A percentile compares a stretch with the other conserved stretches of the same genome.
These are phyloP conservation scores for Mimas tiliae DNA, from an alignment of 2,888 invertebrate species.

Conservation along the genomic window DNA sequence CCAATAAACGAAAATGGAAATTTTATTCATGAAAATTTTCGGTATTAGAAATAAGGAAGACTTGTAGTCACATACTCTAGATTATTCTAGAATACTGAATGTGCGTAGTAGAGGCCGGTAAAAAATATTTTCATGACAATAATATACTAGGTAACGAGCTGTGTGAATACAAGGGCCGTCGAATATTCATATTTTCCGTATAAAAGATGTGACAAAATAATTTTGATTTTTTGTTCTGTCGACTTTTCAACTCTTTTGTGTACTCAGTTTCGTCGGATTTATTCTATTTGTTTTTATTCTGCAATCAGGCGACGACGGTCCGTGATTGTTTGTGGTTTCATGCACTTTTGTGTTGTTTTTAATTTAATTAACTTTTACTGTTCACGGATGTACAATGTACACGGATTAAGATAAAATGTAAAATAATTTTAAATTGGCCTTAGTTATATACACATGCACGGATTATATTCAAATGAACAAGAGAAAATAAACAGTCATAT, in stretches of 20 bases:
- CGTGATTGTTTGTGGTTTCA: conserved; percentile 8
- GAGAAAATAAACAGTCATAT: too few relatives aligned
- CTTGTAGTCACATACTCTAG: not conserved
- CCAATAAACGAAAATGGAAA: conserved; percentile 8
- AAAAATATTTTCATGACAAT: not conserved
- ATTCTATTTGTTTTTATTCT: conserved; percentile 21
- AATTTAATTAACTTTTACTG: conserved; percentile 5
- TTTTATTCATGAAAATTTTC: conserved; percentile 17
- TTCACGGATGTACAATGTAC: not conserved
- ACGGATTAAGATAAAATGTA: not conserved
- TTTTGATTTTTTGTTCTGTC: not conserved
- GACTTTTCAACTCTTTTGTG: conserved; percentile 13
- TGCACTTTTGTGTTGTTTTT: conserved; percentile 11
- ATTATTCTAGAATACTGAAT: not conserved
- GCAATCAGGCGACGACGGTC: conserved; percentile 17
- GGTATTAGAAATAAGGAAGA: conserved; percentile 6
- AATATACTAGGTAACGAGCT: conserved; percentile 13
- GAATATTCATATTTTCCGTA: not conserved
- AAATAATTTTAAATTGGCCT: not conserved
- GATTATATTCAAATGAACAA: too few relatives aligned
- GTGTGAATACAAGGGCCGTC: not conserved
- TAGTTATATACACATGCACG: not conserved
- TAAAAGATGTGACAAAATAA: conserved; percentile 10
- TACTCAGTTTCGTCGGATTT: conserved; percentile 14
- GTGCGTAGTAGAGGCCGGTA: not conserved